phyloP scores from a whole-genome alignment of 2,888 invertebrate species.

The Drosophila austrosaltans region DNA sequence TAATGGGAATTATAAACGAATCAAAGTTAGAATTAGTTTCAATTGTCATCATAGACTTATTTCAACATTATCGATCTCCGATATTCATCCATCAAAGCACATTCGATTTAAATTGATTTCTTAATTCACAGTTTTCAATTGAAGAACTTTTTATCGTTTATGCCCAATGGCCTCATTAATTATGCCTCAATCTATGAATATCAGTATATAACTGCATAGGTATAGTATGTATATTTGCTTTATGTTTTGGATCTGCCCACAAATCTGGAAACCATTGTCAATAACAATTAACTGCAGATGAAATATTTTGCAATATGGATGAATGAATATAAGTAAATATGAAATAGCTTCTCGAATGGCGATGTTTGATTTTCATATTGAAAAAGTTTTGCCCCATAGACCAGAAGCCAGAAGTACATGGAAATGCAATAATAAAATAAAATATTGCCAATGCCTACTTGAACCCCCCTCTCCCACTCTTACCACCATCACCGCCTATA shows the following conservation, averaged over 20 bases:
- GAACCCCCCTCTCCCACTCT: not conserved
- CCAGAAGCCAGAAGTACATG: conserved; percentile 31
- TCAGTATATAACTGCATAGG: not conserved
- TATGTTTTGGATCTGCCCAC: not conserved
- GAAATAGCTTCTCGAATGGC: conserved; percentile 15
- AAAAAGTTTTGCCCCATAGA: conserved; percentile 56
- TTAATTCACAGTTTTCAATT: not conserved
- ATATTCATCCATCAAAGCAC: too few relatives aligned
- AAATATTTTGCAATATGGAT: conserved; percentile 17
- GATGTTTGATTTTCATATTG: conserved; percentile 59
- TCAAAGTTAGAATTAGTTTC: too few relatives aligned
- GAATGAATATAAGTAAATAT: conserved; percentile 7
- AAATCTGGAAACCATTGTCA: conserved; percentile 41
- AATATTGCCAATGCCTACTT: not conserved
- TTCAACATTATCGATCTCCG: too few relatives aligned
- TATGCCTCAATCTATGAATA: not conserved
- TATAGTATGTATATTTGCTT: not conserved
- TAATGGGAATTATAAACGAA: too few relatives aligned
- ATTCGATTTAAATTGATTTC: not conserved
- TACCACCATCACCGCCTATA: not conserved
- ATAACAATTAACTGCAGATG: conserved; percentile 40
- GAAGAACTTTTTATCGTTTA: not conserved
- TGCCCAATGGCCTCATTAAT: conserved; percentile 1
- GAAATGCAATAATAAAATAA: conserved; percentile 53
- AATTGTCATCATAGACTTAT: too few relatives aligned